These are phyloP conservation scores for Campylomormyrus tamandua DNA, from an alignment of 2,113 vertebrate genomes.

Conservation along the genomic window DNA sequence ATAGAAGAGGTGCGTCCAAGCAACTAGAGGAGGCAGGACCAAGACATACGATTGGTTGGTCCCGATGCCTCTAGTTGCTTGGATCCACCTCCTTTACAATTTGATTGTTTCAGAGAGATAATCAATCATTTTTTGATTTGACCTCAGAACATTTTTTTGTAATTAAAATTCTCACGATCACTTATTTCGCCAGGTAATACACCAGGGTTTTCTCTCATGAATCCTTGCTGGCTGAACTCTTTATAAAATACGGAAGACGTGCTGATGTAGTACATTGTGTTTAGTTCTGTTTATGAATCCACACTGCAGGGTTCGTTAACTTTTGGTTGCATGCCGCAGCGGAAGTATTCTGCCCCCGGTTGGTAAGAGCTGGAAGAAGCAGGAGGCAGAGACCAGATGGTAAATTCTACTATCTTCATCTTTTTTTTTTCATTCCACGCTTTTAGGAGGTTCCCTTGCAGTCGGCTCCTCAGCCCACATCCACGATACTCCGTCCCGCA, in stretches of 20 bases:
- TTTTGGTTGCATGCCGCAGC: not conserved
- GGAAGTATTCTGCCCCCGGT: not conserved
- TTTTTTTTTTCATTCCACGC: constrained; percentile 42
- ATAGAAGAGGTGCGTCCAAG: no score
- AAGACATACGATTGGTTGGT: no score
- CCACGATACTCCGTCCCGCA: constrained; percentile 93
- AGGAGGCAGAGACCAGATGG: not conserved
- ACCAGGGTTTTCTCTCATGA: not conserved
- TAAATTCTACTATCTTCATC: not conserved
- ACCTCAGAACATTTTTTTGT: no score
- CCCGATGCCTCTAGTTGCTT: no score
- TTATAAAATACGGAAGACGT: not conserved
- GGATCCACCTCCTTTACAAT: no score
- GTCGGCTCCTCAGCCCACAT: constrained; percentile 86
- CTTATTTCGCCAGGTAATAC: not conserved
- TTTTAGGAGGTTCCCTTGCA: constrained; percentile 88
- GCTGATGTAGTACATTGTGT: not conserved
- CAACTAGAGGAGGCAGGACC: no score
- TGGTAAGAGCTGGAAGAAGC: not conserved
- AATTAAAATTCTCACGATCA: not conserved
- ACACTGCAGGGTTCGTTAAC: not conserved
- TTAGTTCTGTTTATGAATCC: not conserved
- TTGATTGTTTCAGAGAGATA: no score
- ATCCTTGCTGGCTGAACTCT: not conserved
- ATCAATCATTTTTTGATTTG: no score